Percentiles rank a stretch among this genome's conserved stretches.
Conservation (phyloP, 2,888 invertebrate species). For the Melanotus villosus region DNA sequence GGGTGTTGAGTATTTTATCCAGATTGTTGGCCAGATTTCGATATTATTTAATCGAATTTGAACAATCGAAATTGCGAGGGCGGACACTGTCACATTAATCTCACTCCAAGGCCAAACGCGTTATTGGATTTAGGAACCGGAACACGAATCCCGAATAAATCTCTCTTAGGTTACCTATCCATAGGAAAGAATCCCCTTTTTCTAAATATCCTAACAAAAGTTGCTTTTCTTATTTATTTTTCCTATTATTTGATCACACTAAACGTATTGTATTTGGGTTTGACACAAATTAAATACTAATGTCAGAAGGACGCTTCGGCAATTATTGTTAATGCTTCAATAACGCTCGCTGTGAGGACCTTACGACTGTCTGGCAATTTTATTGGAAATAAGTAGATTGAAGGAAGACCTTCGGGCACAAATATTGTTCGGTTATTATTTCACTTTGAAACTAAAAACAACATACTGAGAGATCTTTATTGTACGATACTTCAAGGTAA, state of each 20-base stretch:
- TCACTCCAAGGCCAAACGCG: conserved; percentile 34
- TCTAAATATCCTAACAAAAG: conserved; percentile 30
- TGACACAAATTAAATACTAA: too few species aligned
- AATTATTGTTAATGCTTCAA: too few species aligned
- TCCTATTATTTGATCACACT: conserved; percentile 22
- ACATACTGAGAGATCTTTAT: too few species aligned
- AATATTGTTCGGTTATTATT: too few species aligned
- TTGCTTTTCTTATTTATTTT: conserved; percentile 27
- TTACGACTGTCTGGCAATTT: too few species aligned
- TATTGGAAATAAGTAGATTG: too few species aligned
- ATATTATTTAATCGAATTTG: conserved; percentile 20
- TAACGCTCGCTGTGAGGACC: too few species aligned
- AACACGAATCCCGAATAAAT: conserved; percentile 37
- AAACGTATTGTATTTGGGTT: too few species aligned
- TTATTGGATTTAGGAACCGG: conserved; percentile 40
- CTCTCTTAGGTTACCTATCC: conserved; percentile 30
- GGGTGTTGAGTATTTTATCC: not conserved
- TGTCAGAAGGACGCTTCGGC: too few species aligned
- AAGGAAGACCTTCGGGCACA: too few species aligned
- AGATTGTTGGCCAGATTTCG: not conserved
- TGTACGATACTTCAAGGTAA: too few species aligned
- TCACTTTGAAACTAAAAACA: too few species aligned
- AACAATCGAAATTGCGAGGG: conserved; percentile 28
- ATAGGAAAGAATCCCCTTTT: conserved; percentile 18
- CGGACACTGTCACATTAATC: conserved; percentile 38